Base-by-base conservation (phyloP, 2,888 invertebrate species). In the Mythimna ferrago region DNA sequence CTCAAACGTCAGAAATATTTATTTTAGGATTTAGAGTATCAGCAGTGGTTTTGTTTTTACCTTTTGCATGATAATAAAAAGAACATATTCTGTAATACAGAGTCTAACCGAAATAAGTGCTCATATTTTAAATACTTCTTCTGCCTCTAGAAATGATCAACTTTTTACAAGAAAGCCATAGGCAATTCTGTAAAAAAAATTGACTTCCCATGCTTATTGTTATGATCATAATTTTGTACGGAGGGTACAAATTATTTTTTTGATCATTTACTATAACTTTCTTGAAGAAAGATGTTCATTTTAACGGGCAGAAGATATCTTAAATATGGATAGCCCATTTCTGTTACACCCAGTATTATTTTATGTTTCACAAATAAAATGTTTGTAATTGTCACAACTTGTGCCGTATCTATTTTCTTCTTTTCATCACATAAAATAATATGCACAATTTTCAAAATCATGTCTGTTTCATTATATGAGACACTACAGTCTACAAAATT, bases 1-100 rank as follows among this genome's bases (percentile, higher is more conserved):
- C 38, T 44, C 10, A 61, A 66, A 41, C 21, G 60, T 62, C 41
- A 62, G 35, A 54, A 58, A 51, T 66, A 67, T 68, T 65, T 66
- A 67, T 68, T 65, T 48, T 63, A 53, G 26, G 56, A 58, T 62
- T 78, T 73, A 32, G 21, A 41, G 19, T 51, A 65, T 51, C n/a
- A 32, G 38, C 48, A 41, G 54, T 57, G 26, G 38, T 48, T 77
- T 76, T 64, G 44, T 76, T 74, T 77, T 70, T 73, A 71, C 76
- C 57, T 77, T 76, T 70, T 84, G 85, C 85, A 86, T 84, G 85
- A 38, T 44, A 73, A 48, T 73, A 80, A 78, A 63, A 63, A 68
- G 21, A 67, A 64, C 6, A 73, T 48, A 48, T 48, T 66, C 21
- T 71, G 38, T 70, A 60, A 73, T 68, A 48, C 48, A 2, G 48